Evolutionary conservation across 2,797 vertebrate species (phyloP).

Genomic region (Amphiprion clarkii): DNA sequence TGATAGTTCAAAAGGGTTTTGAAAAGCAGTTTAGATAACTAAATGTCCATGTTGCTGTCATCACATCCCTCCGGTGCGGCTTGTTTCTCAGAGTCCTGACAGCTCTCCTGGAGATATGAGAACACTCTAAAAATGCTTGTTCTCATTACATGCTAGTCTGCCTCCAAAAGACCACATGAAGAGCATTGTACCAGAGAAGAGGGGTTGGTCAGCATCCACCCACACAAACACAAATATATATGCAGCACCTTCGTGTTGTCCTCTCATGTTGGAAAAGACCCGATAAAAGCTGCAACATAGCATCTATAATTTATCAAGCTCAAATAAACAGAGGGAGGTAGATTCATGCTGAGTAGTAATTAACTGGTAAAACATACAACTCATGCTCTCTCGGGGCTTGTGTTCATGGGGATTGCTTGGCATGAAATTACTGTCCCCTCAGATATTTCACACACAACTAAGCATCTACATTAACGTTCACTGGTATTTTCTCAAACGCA

Average conservation of each 20-base stretch:
- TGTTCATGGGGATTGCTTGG: not conserved
- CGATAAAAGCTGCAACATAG: not conserved
- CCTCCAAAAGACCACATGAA: not conserved
- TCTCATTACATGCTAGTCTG: conserved; percentile 20
- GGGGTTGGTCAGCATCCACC: not conserved
- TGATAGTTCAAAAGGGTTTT: conserved; percentile 7
- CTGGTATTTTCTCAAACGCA: conserved; percentile 12
- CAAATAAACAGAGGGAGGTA: not conserved
- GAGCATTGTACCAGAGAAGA: not conserved
- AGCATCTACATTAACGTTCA: conserved; percentile 31
- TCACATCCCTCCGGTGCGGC: conserved; percentile 10
- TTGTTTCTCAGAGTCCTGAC: conserved; percentile 24
- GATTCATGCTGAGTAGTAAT: not conserved
- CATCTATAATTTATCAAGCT: conserved; percentile 9
- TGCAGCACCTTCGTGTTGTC: not conserved
- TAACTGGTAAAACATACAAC: conserved; percentile 26
- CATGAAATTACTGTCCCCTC: conserved; percentile 22
- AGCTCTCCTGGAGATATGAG: conserved; percentile 21
- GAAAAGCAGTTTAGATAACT: conserved; percentile 42
- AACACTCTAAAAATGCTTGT: conserved; percentile 32
- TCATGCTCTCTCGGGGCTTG: not conserved
- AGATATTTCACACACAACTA: conserved; percentile 30
- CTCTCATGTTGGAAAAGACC: not conserved
- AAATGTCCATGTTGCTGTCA: conserved; percentile 41
- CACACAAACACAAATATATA: not conserved